Evolutionary conservation across 2,113 vertebrate species (phyloP).

Genomic region (Toxotes jaculatrix): DNA sequence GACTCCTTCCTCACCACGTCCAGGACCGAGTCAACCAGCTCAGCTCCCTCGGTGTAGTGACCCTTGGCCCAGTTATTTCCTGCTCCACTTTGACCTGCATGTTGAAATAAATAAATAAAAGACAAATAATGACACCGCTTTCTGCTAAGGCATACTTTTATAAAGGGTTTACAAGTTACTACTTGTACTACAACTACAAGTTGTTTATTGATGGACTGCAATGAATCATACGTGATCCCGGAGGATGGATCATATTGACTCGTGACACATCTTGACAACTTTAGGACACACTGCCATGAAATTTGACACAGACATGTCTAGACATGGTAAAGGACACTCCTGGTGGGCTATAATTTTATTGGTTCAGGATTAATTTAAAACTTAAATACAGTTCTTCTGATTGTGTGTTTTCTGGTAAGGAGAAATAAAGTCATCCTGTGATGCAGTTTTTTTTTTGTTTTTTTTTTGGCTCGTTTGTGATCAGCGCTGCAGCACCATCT

Average conservation of each 20-base stretch:
- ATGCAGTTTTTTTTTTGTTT: not conserved
- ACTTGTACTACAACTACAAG: too few species aligned
- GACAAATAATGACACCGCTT: not conserved
- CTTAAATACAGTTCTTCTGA: not conserved
- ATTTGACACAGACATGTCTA: not conserved
- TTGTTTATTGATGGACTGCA: not conserved
- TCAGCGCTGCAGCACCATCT: constrained; percentile 53
- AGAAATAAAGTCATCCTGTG: constrained; percentile 1
- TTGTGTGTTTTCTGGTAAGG: not conserved
- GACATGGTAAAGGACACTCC: not conserved
- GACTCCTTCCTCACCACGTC: constrained; percentile 86
- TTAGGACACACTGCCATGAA: too few species aligned
- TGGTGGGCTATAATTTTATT: too few species aligned
- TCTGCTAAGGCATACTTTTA: constrained; percentile 3
- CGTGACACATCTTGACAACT: not conserved
- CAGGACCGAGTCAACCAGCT: constrained; percentile 84
- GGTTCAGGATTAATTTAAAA: not conserved
- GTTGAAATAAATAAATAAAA: not conserved
- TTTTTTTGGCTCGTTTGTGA: constrained; percentile 12
- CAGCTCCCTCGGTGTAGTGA: constrained; percentile 86
- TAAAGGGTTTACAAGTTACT: not conserved
- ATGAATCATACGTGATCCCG: not conserved
- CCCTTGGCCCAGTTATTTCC: constrained; percentile 88
- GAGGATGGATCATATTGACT: not conserved
- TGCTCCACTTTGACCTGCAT: constrained; percentile 84